Base-by-base conservation (phyloP, 2,113 vertebrate genomes). In the Phoxinus phoxinus region DNA sequence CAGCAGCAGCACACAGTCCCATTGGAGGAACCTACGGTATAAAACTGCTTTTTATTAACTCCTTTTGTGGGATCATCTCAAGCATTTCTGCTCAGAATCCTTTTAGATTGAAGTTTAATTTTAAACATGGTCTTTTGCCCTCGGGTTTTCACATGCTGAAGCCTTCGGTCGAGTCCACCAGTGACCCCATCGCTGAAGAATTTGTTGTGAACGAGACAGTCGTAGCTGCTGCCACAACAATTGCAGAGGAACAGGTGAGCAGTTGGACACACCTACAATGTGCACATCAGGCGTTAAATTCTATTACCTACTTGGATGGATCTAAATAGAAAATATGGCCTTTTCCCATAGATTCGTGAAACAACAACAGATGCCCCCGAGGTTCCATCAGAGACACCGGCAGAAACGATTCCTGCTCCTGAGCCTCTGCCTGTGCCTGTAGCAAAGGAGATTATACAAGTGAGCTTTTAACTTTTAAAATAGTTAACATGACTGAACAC, bases 151-250 rank as follows among this genome's bases (percentile, higher is more conserved):
- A 83, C 30, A 83, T 83, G 67, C 7, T 72, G 3, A 72, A 83
- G 81, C 65, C 48, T 61, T 23, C 15, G 7, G 84, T 69, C 11
- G 72, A 83, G n/a, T 56, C 72, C 32, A 81, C 48, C 0, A 15
- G 27, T n/a, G 80, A 83, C 73, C 44, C 72, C 37, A 53, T 88
- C 13, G 74, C 80, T 27, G 87, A 85, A 35, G 84, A 78, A 44
- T 83, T 71, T 9, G 48, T 83, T 58, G 51, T 63, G 71, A 85
- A 59, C 3, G 79, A 83, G 53, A 77, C 84, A 19, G 72, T 75
- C 35, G 17, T 80, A 15, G 72, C 72, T 23, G 79, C 79, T 15
- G 63, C 78, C 63, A 71, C 87, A 11, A 71, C 72, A 9, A 27
- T 74, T 32, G 3, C 30, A 32, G 79, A 79, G 84, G 80, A 78